phyloP scores from a whole-genome alignment of 2,888 invertebrate genomes.

The Netelia inedita region DNA sequence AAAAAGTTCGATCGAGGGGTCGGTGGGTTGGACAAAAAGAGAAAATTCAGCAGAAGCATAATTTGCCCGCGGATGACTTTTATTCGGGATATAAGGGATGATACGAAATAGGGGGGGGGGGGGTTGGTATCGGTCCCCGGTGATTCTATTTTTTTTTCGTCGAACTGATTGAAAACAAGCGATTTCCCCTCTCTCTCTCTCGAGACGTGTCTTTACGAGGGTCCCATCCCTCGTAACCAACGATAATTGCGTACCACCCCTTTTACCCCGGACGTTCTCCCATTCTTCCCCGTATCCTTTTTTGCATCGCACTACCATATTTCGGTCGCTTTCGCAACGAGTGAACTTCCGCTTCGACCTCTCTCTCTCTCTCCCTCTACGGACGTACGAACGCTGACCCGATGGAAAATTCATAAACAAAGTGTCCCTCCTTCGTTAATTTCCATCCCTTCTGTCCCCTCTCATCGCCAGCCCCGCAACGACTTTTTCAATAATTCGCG shows the following conservation, averaged over 20 bases:
- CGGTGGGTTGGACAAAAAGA: too few relatives aligned
- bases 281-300: conserved; percentile 57
- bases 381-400: too few relatives aligned
- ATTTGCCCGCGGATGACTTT: background rate
- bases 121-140: conserved; percentile 31
- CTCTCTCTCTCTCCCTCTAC: too few relatives aligned
- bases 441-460: background rate
- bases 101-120: conserved; percentile 12
- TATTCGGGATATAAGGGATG: background rate
- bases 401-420: too few relatives aligned
- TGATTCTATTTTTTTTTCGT: conserved; percentile 32
- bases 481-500: background rate
- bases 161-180: conserved; percentile 49
- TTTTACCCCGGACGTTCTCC: background rate
- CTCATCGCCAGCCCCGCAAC: background rate
- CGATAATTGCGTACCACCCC: background rate
- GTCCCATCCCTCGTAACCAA: background rate
- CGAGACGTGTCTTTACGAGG: background rate
- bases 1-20: too few relatives aligned
- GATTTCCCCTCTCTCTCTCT: conserved; percentile 48
- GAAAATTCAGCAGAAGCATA: too few relatives aligned
- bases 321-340: conserved; percentile 29
- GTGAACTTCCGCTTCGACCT: background rate
- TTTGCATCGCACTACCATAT: conserved; percentile 68
- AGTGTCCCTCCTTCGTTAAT: too few relatives aligned